phyloP scores from a whole-genome alignment of 2,888 invertebrate species.

The Spodoptera picta region DNA sequence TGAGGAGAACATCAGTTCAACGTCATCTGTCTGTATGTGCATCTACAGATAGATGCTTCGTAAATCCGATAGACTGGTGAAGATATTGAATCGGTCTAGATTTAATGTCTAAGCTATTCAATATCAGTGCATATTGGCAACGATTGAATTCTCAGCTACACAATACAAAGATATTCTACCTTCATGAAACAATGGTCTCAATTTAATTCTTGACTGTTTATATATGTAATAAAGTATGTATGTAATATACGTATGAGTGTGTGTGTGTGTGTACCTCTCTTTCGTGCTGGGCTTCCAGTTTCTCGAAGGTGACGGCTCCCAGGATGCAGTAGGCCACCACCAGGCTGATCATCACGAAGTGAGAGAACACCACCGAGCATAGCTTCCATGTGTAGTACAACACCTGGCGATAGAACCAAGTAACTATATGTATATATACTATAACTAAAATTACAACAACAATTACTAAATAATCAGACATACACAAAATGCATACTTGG shows the following conservation, averaged over 20 bases:
- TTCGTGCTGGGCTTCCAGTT: slow-evolving; percentile 93
- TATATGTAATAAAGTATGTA: neutral
- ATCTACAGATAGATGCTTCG: neutral
- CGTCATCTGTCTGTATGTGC: neutral
- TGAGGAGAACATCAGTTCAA: no score
- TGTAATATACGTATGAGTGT: neutral
- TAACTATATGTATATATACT: neutral
- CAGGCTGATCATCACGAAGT: slow-evolving; percentile 95
- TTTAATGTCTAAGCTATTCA: neutral
- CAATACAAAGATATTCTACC: slow-evolving; percentile 4
- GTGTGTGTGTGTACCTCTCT: slow-evolving; percentile 87
- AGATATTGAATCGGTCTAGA: slow-evolving; percentile 6
- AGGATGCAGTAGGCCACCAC: slow-evolving; percentile 97
- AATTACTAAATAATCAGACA: no score
- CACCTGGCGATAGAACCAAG: slow-evolving; percentile 72
- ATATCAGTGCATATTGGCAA: slow-evolving; percentile 17
- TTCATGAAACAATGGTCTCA: neutral
- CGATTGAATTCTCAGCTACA: neutral
- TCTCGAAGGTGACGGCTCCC: slow-evolving; percentile 95
- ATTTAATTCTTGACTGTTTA: no score
- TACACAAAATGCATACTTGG: no score
- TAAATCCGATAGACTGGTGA: slow-evolving; percentile 2
- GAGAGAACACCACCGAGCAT: slow-evolving; percentile 95
- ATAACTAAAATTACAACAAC: no score
- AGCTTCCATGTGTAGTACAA: slow-evolving; percentile 93